Base-by-base conservation (phyloP, 2,113 vertebrate species). In the Siniperca knerii region DNA sequence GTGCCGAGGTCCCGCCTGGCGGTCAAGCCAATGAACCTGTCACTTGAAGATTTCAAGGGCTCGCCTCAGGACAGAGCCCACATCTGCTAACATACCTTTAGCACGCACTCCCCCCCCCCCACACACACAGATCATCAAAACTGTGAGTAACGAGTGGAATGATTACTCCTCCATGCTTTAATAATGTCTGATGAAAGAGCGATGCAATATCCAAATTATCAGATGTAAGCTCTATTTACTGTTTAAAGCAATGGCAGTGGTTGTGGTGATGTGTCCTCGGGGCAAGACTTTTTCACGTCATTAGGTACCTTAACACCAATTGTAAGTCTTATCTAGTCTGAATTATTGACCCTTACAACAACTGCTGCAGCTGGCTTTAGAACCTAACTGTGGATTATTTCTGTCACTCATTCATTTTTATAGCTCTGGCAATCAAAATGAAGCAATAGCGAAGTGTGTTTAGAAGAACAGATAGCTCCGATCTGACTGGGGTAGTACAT, bases 271-370 rank as follows among this genome's bases (percentile, higher is more conserved):
- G 68, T 76, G 81, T 90, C 87, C 83, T 80, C 13, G 0, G 86
- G 61, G 76, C 52, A 33, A 64, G 50, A 79, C 71, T 84, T 64
- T 44, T 79, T 21, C 10, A 33, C 77, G 65, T 55, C 61, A 29
- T 78, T 77, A 42, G 60, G 57, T 23, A 40, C 60, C 82, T 76
- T 76, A 75, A 79, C 82, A 73, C 74, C 81, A 84, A 81, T 77
- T 81, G 16, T 61, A 57, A 75, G 75, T 77, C 75, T 82, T 79
- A 80, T 76, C 33, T 52, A 60, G 57, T 52, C 54, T 54, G 82
- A 92, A 57, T 75, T 80, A 90, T 90, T 80, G 89, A 66, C 75
- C 81, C 69, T 84, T 54, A 69, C 18, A 50, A 77, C 84, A 72
- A 81, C 70, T 75, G 52, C 66, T 79, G 75, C 65, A 25, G 67